Conservation (phyloP, 2,888 invertebrate genomes). For the Drosophila mulleri region DNA sequence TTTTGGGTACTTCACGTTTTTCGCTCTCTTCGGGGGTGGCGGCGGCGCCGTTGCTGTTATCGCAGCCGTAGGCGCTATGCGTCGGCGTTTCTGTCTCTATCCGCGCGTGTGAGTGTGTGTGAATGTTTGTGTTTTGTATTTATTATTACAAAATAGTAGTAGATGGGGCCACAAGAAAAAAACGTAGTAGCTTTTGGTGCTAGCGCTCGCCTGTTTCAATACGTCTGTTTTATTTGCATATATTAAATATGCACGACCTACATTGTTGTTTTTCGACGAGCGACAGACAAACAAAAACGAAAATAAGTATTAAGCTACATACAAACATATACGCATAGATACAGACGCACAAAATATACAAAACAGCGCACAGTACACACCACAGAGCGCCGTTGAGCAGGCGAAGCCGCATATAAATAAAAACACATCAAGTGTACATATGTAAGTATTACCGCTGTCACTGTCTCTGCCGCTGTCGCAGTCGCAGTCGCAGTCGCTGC, state of each 20-base stretch:
- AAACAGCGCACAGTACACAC: slow-evolving; percentile 33
- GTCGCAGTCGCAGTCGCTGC: slow-evolving; percentile 20
- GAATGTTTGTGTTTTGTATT: slow-evolving; percentile 56
- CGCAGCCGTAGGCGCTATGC: slow-evolving; percentile 50
- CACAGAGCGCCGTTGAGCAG: slow-evolving; percentile 21
- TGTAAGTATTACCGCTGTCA: slow-evolving; percentile 38
- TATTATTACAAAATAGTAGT: slow-evolving; percentile 63
- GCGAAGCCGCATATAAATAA: slow-evolving; percentile 70
- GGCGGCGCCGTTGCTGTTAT: slow-evolving; percentile 59
- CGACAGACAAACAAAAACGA: slow-evolving; percentile 56
- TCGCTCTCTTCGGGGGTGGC: slow-evolving; percentile 58
- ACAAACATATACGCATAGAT: slow-evolving; percentile 42
- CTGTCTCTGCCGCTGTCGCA: not conserved
- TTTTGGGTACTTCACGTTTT: slow-evolving; percentile 37
- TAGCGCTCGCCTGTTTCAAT: slow-evolving; percentile 47
- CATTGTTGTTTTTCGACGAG: slow-evolving; percentile 68
- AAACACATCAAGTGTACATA: slow-evolving; percentile 69
- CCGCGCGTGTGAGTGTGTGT: slow-evolving; percentile 12
- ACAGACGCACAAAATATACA: slow-evolving; percentile 58
- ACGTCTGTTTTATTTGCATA: slow-evolving; percentile 70
- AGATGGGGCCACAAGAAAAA: slow-evolving; percentile 29
- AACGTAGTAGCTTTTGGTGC: slow-evolving; percentile 44
- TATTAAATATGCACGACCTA: slow-evolving; percentile 78
- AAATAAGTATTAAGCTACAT: slow-evolving; percentile 52
- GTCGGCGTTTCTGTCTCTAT: slow-evolving; percentile 39